Evolutionary conservation across 2,888 invertebrate genomes (phyloP), one percentile per base, ranked within the genome.

Genomic region (Sthenelais limicola): DNA sequence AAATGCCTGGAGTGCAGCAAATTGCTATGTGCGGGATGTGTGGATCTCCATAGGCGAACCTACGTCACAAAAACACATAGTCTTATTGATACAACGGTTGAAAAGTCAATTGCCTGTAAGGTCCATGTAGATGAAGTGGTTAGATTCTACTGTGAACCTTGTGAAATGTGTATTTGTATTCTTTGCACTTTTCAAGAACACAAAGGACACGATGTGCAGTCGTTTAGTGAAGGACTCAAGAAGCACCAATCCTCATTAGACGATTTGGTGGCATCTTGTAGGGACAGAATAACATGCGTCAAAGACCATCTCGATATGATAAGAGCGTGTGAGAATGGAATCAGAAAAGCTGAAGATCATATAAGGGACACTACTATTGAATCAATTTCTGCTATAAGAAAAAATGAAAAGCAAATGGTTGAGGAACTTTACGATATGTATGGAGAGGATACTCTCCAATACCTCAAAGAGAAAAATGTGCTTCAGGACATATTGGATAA

Each of bases 151-250:
- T 88, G 87, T 72, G 86, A 87, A 73, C 83, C 83, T 0, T 88
- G 87, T 75, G 85, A 86, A 56, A 79, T 81, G 62, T 87, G 87
- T 67, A 82, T 88, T 21, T 88, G 87, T 79, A 83, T 87, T 32
- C 80, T 88, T 18, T 88, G 87, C 72, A 85, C 87, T 12, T 88
- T 88, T 78, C 85, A 87, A 66, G 85, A 86, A 69, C 87, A 88
- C 75, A 77, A 82, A 21, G 85, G 84, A 69, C 87, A 88, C 76
- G 86, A 88, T 33, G 84, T 88, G 12, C 83, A 84, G 72, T 83
- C 84, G 7, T 86, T 87, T 70, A 82, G 78, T 52, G 86, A 87
- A 48, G 86, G 84, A 30, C 82, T 84, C 47, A 76, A 79, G 32
- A 85, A 85, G 72, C 81, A 86, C 70, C 66, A 77, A 24, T 33